Base-by-base conservation (phyloP, 2,888 invertebrate genomes). In the Dicyrtomina minuta region DNA sequence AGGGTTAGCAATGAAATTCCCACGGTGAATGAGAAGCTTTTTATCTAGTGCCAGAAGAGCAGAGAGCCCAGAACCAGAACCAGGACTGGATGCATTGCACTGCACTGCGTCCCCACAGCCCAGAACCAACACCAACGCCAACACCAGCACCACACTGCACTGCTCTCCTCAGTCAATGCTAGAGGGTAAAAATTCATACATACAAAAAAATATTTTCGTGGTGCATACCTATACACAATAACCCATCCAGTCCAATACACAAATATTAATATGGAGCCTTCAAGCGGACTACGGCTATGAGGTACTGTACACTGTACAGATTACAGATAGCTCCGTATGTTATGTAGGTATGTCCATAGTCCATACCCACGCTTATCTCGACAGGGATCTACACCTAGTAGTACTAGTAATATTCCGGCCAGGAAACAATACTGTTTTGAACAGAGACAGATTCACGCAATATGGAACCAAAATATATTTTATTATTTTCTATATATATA, bases 1-100 rank as follows among this genome's bases (percentile, higher is more conserved):
- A 67, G 67, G 67, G 67, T 67, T 58, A 39, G 59, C 67, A 59
- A 67, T 59, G 59, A 67, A 66, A 67, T 67, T 67, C 67, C 67
- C 67, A 67, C 67, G 67, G 67, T 67, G 67, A 67, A 67, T 33
- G 59, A 26, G 51, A 59, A 67, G 33, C 22, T 67, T 67, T 67
- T 67, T 59, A 56, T 58, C 58, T 26, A 27, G 5, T 27, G 49
- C 51, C 33, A 33, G 8, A 33, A n/a, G n/a, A n/a, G n/a, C n/a
- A n/a, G n/a, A n/a, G n/a, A n/a, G n/a, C n/a, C n/a, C n/a, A n/a
- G n/a, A n/a, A n/a, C n/a, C n/a, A n/a, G n/a, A n/a, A n/a, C n/a
- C n/a, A n/a, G n/a, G n/a, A n/a, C n/a, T n/a, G n/a, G n/a, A n/a
- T n/a, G 33, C 33, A 33, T 33, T n/a, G n/a, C 33, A 33, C 33